Evolutionary conservation across 2,113 vertebrate genomes (phyloP).

Genomic region (Mobula hypostoma): DNA sequence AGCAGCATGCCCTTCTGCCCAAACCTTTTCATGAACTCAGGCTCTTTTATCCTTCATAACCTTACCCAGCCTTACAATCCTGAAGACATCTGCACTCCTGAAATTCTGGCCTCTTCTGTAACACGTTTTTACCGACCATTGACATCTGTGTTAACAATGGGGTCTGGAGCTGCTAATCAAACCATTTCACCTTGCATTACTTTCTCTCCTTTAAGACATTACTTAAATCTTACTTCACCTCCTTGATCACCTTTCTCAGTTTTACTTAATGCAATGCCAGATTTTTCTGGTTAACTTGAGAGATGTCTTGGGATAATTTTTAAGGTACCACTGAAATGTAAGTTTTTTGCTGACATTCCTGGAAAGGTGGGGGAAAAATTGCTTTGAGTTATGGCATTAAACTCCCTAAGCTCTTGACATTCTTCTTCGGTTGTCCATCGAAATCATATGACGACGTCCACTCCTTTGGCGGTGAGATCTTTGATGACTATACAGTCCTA

Average conservation of each 20-base stretch:
- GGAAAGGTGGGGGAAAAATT: not conserved
- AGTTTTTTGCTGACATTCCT: not conserved
- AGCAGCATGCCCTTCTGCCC: not conserved
- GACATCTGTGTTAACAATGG: not conserved
- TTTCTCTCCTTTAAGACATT: not conserved
- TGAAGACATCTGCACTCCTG: not conserved
- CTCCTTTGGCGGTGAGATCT: no score
- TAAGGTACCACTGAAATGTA: not conserved
- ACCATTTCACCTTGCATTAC: not conserved
- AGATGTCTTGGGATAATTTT: not conserved
- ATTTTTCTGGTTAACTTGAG: not conserved
- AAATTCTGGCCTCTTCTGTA: not conserved
- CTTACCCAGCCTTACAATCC: not conserved
- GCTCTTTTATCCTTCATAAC: not conserved
- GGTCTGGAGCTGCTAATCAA: not conserved
- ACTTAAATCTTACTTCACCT: not conserved
- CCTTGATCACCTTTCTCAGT: not conserved
- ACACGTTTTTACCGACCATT: not conserved
- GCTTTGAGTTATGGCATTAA: not conserved
- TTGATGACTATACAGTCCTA: no score
- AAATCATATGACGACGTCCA: no score
- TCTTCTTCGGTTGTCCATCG: no score
- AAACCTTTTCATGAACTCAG: not conserved
- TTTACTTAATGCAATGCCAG: not conserved
- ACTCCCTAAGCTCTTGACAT: not conserved